These are phyloP conservation scores for Camptogramma bilineatum DNA, from an alignment of 2,888 invertebrate species.

Conservation along the genomic window DNA sequence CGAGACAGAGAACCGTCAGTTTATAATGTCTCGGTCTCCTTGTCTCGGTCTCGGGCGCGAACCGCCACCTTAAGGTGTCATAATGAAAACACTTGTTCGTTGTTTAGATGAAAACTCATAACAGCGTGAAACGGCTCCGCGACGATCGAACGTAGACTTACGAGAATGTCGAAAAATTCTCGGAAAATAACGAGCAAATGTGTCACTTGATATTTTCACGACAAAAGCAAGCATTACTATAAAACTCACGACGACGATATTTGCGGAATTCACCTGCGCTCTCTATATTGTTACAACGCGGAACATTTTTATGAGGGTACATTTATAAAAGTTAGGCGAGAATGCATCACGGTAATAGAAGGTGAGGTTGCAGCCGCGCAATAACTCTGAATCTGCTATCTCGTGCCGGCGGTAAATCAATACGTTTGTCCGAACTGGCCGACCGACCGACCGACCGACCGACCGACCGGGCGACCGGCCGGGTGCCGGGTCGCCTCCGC, in stretches of 20 bases:
- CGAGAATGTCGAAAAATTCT: constrained; percentile 8
- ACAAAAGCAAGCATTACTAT: constrained; percentile 18
- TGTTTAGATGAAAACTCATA: not conserved
- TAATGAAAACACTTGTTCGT: not conserved
- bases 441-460: not conserved
- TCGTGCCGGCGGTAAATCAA: constrained; percentile 34
- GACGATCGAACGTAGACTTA: constrained; percentile 5
- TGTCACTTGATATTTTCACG: constrained; percentile 12
- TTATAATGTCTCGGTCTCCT: too few relatives aligned
- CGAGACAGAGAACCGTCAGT: too few relatives aligned
- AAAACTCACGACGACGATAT: constrained; percentile 21
- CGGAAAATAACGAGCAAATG: constrained; percentile 13
- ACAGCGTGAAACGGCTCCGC: not conserved
- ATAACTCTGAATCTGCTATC: constrained; percentile 37
- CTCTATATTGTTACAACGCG: constrained; percentile 33
- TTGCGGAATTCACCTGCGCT: constrained; percentile 41
- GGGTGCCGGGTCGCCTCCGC: not conserved
- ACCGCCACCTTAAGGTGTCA: too few relatives aligned
- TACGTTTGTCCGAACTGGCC: constrained; percentile 27
- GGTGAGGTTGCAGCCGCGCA: constrained; percentile 36
- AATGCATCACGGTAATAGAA: constrained; percentile 38
- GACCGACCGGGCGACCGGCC: not conserved
- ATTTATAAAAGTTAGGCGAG: constrained; percentile 38
- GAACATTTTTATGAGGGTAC: constrained; percentile 35
- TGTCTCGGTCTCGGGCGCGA: too few relatives aligned